Base-by-base conservation (phyloP, 2,113 vertebrate genomes). In the Phalacrocorax pelagicus region DNA sequence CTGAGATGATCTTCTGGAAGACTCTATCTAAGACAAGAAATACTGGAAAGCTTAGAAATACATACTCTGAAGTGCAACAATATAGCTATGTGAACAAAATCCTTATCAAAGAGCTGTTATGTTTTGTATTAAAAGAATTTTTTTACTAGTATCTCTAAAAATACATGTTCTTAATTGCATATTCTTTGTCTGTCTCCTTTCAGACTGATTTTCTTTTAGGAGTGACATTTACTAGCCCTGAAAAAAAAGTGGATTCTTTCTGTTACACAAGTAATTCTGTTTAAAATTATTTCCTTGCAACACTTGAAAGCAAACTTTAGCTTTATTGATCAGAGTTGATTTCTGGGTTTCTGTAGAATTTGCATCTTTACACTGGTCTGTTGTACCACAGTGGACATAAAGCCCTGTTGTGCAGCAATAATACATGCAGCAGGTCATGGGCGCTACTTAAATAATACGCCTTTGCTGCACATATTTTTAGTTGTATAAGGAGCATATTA, bases 191-290 rank as follows among this genome's bases (percentile, higher is more conserved):
- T 77, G 22, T 71, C 32, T 78, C 49, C 18, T 81, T 85, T 49
- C 65, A 82, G 55, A 87, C 12, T 74, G 77, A 79, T 91, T 93
- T 93, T 84, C 69, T 86, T 92, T 81, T 42, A 92, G 57, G n/a
- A 69, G 3, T 16, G 30, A 55, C 49, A 51, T 94, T 92, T 89
- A 52, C n/a, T 87, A 67, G 40, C 17, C 36, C n/a, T 81, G 55
- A 74, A 44, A 94, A 42, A 46, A 86, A 83, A 78, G 38, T 67
- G 32, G 34, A 44, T 81, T 72, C 32, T 78, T 96, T 90, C 44
- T 30, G 24, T 84, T 81, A 91, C 23, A 52, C 15, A 42, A 91
- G 42, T 84, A 72, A 85, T 87, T 92, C 38, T 82, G n/a, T 69
- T 72, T 36, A 42, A 69, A 87, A 75, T 65, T 52, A 51, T 92